These are phyloP conservation scores for Lepidostoma basale DNA, from an alignment of 1,140 invertebrate genomes.

Conservation along the genomic window DNA sequence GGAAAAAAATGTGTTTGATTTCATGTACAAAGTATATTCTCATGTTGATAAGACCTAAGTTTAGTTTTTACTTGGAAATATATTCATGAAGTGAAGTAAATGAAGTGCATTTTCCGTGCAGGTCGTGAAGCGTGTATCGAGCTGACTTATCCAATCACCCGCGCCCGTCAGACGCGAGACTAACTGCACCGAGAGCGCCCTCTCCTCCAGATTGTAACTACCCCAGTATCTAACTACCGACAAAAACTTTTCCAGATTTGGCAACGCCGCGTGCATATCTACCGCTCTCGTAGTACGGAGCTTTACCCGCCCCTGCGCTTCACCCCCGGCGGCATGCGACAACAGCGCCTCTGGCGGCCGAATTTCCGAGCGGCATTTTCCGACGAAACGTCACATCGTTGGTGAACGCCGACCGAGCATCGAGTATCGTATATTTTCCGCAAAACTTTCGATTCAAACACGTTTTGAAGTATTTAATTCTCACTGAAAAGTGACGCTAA, in stretches of 20 bases:
- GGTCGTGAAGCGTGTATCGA: too few species aligned
- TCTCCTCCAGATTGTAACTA: constrained; percentile 21
- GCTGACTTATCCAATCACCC: constrained; percentile 24
- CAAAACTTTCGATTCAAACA: constrained; percentile 3
- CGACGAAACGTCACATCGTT: constrained; percentile 34
- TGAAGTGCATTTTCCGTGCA: too few species aligned
- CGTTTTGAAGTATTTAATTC: constrained; percentile 7
- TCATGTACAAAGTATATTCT: too few species aligned
- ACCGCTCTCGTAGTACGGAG: constrained; percentile 18
- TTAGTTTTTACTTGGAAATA: too few species aligned
- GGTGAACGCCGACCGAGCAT: constrained; percentile 2
- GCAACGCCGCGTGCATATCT: constrained; percentile 44
- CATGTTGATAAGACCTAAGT: too few species aligned
- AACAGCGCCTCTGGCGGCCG: constrained; percentile 29
- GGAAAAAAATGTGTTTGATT: too few species aligned
- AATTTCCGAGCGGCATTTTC: constrained; percentile 31
- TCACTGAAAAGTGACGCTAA: too few species aligned
- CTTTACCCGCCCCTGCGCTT: neutral
- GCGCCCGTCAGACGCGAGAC: constrained; percentile 18
- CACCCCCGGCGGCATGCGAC: neutral
- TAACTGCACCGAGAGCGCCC: constrained; percentile 38
- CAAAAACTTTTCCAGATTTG: constrained; percentile 40
- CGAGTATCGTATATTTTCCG: neutral
- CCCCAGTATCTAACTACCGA: neutral
- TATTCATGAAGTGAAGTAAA: too few species aligned